These are phyloP conservation scores for Microtus pennsylvanicus DNA, from an alignment of 2,113 vertebrate genomes.

Conservation along the genomic window DNA sequence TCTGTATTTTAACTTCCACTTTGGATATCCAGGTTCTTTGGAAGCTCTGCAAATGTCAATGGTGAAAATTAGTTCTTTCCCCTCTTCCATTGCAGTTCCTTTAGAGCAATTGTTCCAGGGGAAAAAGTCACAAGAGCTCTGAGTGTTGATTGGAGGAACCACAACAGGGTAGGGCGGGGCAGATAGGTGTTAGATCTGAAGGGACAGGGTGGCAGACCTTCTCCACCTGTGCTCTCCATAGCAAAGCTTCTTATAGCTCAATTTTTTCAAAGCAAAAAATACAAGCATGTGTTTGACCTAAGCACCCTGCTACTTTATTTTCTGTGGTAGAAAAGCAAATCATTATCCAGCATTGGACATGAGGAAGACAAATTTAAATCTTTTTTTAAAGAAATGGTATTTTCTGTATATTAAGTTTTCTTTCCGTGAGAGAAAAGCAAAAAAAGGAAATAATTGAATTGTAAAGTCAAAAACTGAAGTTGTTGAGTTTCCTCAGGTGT, in stretches of 20 bases:
- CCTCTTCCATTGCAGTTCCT: neutral
- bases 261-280: neutral
- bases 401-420: neutral
- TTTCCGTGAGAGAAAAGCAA: neutral
- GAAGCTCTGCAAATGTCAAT: neutral
- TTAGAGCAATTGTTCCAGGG: neutral
- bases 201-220: rapidly evolving
- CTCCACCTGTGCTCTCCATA: too few species aligned
- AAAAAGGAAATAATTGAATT: neutral
- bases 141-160: neutral
- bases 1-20: neutral
- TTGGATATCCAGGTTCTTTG: neutral
- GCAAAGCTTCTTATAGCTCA: neutral
- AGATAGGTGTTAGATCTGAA: neutral
- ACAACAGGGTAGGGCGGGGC: rapidly evolving
- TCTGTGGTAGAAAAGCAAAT: neutral
- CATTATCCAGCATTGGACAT: neutral
- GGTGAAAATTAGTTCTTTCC: neutral
- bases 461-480: neutral
- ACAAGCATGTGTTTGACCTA: neutral
- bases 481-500: neutral
- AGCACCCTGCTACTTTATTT: neutral
- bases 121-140: neutral
- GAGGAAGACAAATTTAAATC: neutral
- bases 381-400: neutral